Percentiles rank a stretch among this genome's conserved stretches.
These are phyloP conservation scores for Delia radicum DNA, from an alignment of 1,140 invertebrate genomes.

Conservation along the genomic window DNA sequence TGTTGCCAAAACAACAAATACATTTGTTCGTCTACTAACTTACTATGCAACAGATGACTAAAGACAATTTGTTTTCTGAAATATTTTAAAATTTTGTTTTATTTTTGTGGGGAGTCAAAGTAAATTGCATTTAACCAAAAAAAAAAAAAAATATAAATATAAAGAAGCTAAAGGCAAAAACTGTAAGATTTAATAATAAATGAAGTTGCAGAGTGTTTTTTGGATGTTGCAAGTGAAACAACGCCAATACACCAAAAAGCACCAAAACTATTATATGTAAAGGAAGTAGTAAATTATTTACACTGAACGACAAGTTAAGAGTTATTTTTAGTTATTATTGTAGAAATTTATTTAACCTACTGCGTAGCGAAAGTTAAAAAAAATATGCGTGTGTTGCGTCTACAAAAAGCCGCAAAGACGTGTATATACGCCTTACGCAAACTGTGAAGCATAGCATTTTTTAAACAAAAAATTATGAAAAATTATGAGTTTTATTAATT, in stretches of 20 bases:
- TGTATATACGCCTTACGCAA: no score
- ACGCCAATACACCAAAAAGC: not conserved
- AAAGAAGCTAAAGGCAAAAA: no score
- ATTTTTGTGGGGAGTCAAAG: not conserved
- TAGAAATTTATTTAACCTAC: no score
- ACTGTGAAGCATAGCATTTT: no score
- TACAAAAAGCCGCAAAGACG: no score
- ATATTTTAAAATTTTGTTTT: not conserved
- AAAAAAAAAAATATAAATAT: not conserved
- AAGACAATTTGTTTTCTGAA: not conserved
- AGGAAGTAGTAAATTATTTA: not conserved
- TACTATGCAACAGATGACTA: not conserved
- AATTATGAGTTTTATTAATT: no score
- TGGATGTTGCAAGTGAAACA: not conserved
- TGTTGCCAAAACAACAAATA: constrained; percentile 7
- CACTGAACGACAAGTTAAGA: no score
- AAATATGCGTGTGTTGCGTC: no score
- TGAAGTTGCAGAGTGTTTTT: not conserved
- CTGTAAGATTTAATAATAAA: not conserved
- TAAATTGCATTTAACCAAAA: not conserved
- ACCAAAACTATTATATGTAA: not conserved
- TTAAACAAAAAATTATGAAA: no score
- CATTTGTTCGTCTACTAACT: not conserved
- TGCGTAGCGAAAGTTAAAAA: no score
- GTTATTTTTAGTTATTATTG: no score